phyloP scores from a whole-genome alignment of 2,113 vertebrate species.

The Syngnathoides biaculeatus region DNA sequence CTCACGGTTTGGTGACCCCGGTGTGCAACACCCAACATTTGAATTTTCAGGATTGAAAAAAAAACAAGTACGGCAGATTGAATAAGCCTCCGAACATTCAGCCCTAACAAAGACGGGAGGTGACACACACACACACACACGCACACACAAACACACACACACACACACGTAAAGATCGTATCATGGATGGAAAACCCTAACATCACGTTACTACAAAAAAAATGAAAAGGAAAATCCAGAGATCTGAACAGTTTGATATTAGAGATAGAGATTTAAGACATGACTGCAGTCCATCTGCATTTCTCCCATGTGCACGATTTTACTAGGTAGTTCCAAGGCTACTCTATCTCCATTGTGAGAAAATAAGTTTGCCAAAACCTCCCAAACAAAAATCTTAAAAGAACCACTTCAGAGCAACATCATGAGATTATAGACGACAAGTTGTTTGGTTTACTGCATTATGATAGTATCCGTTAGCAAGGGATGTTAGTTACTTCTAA shows the following conservation, averaged over 20 bases:
- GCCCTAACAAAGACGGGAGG: slow-evolving; percentile 2
- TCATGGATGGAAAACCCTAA: slow-evolving; percentile 8
- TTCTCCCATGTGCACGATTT: not conserved
- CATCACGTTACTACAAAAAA: not conserved
- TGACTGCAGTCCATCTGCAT: not conserved
- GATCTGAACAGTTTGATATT: not conserved
- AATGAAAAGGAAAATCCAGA: not conserved
- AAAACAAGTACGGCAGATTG: not conserved
- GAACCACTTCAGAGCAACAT: not conserved
- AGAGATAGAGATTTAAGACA: not conserved
- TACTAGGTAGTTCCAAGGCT: not conserved
- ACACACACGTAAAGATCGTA: too few species aligned
- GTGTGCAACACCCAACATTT: slow-evolving; percentile 10
- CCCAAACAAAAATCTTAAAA: not conserved
- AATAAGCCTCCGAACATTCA: slow-evolving; percentile 11
- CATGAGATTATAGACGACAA: not conserved
- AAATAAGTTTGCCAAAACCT: not conserved
- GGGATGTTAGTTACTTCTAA: not conserved
- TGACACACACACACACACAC: slow-evolving; percentile 7
- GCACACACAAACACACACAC: too few species aligned
- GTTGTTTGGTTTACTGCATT: not conserved
- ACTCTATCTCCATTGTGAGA: not conserved
- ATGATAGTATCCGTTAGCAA: not conserved
- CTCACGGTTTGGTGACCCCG: slow-evolving; percentile 1
- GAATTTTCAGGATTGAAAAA: slow-evolving; percentile 12